Conservation (phyloP, 2,797 vertebrate genomes). For the Sebastolobus altivelis region DNA sequence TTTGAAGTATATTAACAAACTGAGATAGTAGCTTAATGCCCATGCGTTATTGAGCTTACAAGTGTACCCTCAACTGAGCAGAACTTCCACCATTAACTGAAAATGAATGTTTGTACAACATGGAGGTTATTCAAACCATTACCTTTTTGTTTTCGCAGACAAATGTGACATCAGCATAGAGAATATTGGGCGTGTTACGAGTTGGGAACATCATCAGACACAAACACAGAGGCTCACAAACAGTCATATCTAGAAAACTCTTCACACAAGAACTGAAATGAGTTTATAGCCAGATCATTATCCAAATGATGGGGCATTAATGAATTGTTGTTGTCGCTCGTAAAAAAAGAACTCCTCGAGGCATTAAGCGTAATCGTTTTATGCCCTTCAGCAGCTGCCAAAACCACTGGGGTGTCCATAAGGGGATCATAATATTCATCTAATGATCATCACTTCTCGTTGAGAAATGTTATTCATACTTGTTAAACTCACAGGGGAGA, state of each 20-base stretch:
- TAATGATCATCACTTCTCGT: constrained; percentile 46
- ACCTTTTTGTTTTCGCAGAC: constrained; percentile 30
- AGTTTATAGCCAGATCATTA: constrained; percentile 48
- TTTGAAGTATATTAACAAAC: constrained; percentile 20
- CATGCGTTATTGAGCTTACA: neutral
- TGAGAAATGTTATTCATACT: neutral
- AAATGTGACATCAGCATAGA: constrained; percentile 14
- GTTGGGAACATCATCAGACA: constrained; percentile 25
- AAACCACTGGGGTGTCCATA: constrained; percentile 29
- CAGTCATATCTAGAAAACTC: constrained; percentile 30
- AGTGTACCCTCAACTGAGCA: neutral
- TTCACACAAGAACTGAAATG: constrained; percentile 29
- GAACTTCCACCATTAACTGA: constrained; percentile 5
- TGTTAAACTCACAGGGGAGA: constrained; percentile 3
- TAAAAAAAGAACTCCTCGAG: constrained; percentile 37
- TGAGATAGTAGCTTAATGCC: constrained; percentile 8
- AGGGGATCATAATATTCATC: constrained; percentile 48
- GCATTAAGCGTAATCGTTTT: constrained; percentile 29
- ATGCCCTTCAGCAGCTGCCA: constrained; percentile 55
- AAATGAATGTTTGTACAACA: constrained; percentile 8
- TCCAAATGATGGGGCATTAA: constrained; percentile 53
- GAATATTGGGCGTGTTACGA: constrained; percentile 14
- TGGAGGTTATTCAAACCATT: neutral
- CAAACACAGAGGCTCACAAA: constrained; percentile 18
- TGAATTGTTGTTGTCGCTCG: constrained; percentile 47